Conservation (phyloP, 2,888 invertebrate species). For the Apotomis capreana region DNA sequence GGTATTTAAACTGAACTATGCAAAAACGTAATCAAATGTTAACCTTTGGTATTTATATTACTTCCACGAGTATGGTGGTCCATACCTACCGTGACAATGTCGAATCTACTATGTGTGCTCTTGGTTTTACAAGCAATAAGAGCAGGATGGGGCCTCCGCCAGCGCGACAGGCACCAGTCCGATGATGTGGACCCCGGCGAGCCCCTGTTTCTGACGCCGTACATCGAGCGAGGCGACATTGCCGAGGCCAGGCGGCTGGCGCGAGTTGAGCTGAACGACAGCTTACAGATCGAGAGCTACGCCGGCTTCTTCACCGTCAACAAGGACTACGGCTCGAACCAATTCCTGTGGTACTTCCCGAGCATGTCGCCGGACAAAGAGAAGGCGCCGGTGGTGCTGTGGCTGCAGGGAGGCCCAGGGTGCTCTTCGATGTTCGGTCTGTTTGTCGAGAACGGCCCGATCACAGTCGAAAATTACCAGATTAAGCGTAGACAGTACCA, state of each 20-base stretch:
- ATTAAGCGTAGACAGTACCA: slow-evolving; percentile 87
- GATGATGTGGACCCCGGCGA: slow-evolving; percentile 65
- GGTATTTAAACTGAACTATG: too few species aligned
- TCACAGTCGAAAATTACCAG: slow-evolving; percentile 63
- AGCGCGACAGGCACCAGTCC: not conserved
- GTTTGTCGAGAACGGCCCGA: slow-evolving; percentile 93
- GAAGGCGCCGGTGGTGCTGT: slow-evolving; percentile 88
- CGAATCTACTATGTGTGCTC: not conserved
- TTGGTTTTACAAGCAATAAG: not conserved
- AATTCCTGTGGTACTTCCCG: slow-evolving; percentile 97
- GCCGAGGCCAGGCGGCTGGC: slow-evolving; percentile 84
- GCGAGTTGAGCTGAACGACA: slow-evolving; percentile 83
- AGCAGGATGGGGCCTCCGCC: not conserved
- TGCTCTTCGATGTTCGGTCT: slow-evolving; percentile 90
- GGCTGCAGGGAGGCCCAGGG: slow-evolving; percentile 95
- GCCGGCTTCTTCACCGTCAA: slow-evolving; percentile 93
- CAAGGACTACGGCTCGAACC: slow-evolving; percentile 88
- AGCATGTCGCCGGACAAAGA: slow-evolving; percentile 81
- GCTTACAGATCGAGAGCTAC: slow-evolving; percentile 85
- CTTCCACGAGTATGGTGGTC: not conserved
- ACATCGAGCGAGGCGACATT: slow-evolving; percentile 87
- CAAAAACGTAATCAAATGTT: too few species aligned
- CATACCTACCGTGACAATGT: not conserved
- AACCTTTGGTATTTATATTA: too few species aligned
- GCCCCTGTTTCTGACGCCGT: slow-evolving; percentile 90